Evolutionary conservation across 2,113 vertebrate genomes (phyloP), one percentile per base, ranked within the genome.

Genomic region (Actinemys pallida): DNA sequence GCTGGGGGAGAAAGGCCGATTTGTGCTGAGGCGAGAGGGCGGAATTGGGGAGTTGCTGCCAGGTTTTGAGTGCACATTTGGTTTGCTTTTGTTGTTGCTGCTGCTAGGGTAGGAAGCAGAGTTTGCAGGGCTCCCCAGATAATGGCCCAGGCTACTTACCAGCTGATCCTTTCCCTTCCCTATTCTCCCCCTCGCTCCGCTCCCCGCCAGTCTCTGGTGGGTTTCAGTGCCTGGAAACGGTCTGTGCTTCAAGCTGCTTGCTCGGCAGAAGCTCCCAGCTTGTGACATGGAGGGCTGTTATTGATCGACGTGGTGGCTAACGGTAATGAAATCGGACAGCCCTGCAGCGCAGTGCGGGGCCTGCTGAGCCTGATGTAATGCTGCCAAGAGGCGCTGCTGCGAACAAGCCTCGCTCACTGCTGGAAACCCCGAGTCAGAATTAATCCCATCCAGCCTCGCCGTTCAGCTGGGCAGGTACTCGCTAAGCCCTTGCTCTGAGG

Each of bases 21-120:
- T 86, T 94, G 95, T 94, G 84, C 85, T 35, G 47, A 91, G 95
- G 52, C 84, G 93, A 88, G 96, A 90, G 89, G n/a, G 87, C 91
- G 80, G 91, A 45, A 17, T 0, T 2, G 54, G 16, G 10, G 29
- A 87, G 83, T 39, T 62, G 86, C 91, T 95, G 97, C 95, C 95
- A 92, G 94, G 39, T 69, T 84, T 80, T 0, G 0, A 25, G 84
- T 27, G 5, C 62, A 4, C 2, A 3, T 53, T 52, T 4, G 31
- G 1, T 65, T 16, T 49, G 75, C 42, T 92, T 82, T 57, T 0
- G 3, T 20, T 31, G 0, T n/a, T 35, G 81, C 6, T 19, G 42
- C 84, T 35, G 11, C 80, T 75, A 59, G 87, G 49, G 79, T 3
- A 62, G 50, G 72, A 50, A 19, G 80, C 12, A 5, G 29, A 22